Percentiles rank a stretch among this genome's conserved stretches.
Conservation (phyloP, 2,888 invertebrate genomes). For the Apodemia mormo region DNA sequence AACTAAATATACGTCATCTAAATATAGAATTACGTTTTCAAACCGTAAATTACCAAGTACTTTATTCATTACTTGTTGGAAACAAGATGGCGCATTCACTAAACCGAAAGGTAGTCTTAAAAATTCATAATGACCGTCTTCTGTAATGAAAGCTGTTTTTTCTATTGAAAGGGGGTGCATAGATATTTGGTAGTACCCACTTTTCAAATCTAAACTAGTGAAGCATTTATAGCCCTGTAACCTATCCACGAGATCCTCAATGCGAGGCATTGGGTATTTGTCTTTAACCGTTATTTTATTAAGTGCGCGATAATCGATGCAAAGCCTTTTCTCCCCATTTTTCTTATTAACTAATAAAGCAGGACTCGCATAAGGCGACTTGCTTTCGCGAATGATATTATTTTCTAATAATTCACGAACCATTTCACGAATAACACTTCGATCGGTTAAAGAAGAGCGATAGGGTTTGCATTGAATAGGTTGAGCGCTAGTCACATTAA, state of each 20-base stretch:
- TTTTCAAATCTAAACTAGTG: slow-evolving; percentile 12
- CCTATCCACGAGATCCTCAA: slow-evolving; percentile 10
- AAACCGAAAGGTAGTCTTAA: slow-evolving; percentile 38
- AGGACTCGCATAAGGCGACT: slow-evolving; percentile 30
- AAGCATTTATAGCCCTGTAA: slow-evolving; percentile 14
- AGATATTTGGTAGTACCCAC: no score
- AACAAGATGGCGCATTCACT: slow-evolving; percentile 30
- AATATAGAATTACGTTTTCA: slow-evolving; percentile 30
- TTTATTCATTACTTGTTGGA: slow-evolving; percentile 31
- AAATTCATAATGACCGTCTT: slow-evolving; percentile 52
- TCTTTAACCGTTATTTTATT: slow-evolving; percentile 19
- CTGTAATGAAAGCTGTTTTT: slow-evolving; percentile 53
- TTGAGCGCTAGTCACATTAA: background rate
- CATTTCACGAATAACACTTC: slow-evolving; percentile 12
- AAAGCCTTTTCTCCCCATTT: slow-evolving; percentile 20
- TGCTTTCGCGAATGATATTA: slow-evolving; percentile 29
- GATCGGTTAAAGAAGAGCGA: background rate
- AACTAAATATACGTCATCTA: slow-evolving; percentile 21
- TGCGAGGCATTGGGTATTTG: slow-evolving; percentile 21
- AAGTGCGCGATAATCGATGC: slow-evolving; percentile 9
- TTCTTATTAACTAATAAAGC: slow-evolving; percentile 18
- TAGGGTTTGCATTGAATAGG: slow-evolving; percentile 16
- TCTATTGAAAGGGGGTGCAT: slow-evolving; percentile 37
- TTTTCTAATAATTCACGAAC: slow-evolving; percentile 8
- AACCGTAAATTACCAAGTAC: slow-evolving; percentile 29